Evolutionary conservation across 1,140 invertebrate genomes (phyloP), one percentile per base, ranked within the genome.

Genomic region (Nasonia vitripennis): DNA sequence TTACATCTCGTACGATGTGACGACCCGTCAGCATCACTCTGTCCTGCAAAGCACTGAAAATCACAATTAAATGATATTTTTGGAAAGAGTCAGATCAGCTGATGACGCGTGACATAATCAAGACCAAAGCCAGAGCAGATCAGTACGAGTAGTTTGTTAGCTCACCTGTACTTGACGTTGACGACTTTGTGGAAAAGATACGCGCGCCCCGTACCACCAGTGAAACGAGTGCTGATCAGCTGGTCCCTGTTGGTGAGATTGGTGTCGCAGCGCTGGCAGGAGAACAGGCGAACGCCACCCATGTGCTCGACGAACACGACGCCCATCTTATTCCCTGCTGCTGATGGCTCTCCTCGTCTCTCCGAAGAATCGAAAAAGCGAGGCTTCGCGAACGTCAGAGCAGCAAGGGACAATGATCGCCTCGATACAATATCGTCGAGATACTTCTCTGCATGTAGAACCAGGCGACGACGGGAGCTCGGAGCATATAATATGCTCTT

Each of bases 121-220:
- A 67, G 62, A 67, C 14, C 3, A 0, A 67, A 67, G 62, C 6
- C n/a, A 67, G 55, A 17, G 9, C 62, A 67, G 62, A 67, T 70
- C 6, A 68, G 17, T 17, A 68, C 0, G 20, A 74, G 27, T 23
- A 12, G 14, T 45, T 45, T 45, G 41, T 45, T 23, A 27, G 27
- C 41, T 81, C 12, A 96, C 95, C 95, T 96, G 92, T 98, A 98
- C 67, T 96, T 97, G 23, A 98, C 94, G 93, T 99, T 98, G 55
- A 98, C 97, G 6, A 98, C 98, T 92, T 96, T 96, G 87, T 98
- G 98, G 89, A 99, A 99, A 5, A 99, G 94, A 93, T 99, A 99
- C 12, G 99, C 99, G 87, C 98, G 94, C 75, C 99, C 99, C 83
- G 99, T 99, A 2, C 98, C 98, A 89, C 98, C 98, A 75, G 98